phyloP scores from a whole-genome alignment of 2,888 invertebrate genomes.

The Dione juno region DNA sequence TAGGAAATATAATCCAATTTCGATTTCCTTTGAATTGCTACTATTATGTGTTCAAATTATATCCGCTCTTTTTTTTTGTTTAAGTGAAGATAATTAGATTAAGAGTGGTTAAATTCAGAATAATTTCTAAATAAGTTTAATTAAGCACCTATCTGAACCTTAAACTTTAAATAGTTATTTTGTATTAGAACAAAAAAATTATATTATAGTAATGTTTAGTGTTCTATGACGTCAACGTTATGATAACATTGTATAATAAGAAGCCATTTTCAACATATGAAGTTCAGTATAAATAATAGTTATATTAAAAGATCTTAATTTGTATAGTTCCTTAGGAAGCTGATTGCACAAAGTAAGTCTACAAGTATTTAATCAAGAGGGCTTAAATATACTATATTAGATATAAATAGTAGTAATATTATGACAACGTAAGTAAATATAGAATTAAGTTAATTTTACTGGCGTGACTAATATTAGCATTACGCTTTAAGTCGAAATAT shows the following conservation, averaged over 20 bases:
- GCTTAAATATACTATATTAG: background rate
- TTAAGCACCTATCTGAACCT: no score
- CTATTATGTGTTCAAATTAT: conserved; percentile 31
- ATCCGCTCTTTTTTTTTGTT: conserved; percentile 40
- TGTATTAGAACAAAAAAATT: background rate
- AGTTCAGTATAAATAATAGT: background rate
- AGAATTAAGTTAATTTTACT: conserved; percentile 38
- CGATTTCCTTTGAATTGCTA: conserved; percentile 46
- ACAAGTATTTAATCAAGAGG: background rate
- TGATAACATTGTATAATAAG: no score
- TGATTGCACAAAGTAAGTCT: background rate
- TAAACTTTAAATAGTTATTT: background rate
- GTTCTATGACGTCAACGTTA: no score
- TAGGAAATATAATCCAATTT: conserved; percentile 45
- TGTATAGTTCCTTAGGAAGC: no score
- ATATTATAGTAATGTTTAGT: no score
- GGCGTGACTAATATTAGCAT: conserved; percentile 64
- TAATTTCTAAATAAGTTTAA: background rate
- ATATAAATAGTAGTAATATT: background rate
- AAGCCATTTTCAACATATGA: no score
- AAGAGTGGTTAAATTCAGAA: background rate
- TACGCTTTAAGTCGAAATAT: conserved; percentile 71
- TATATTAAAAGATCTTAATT: no score
- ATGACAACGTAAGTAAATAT: background rate
- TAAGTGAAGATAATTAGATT: conserved; percentile 35